These are phyloP conservation scores for Diarsia dahlii DNA, from an alignment of 2,888 invertebrate genomes.

Conservation along the genomic window DNA sequence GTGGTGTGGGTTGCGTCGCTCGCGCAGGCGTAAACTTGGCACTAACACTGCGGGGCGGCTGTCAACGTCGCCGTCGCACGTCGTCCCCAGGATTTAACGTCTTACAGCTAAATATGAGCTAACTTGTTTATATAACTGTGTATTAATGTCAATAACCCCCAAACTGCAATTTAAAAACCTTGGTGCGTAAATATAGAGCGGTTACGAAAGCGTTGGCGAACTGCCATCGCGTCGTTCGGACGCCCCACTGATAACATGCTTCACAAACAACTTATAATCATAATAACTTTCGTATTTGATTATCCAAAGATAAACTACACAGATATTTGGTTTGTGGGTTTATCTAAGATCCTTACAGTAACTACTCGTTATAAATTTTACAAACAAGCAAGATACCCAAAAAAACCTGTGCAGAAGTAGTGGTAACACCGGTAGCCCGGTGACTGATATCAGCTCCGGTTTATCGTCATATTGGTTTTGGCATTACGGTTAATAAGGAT, in stretches of 20 bases:
- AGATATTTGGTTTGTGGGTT: conserved; percentile 10
- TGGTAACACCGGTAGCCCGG: conserved; percentile 1
- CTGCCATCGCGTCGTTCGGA: conserved; percentile 79
- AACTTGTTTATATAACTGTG: conserved; percentile 79
- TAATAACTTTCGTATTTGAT: conserved; percentile 52
- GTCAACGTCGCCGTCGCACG: conserved; percentile 66
- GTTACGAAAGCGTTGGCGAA: conserved; percentile 88
- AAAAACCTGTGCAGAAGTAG: not conserved
- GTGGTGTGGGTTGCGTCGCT: conserved; percentile 70
- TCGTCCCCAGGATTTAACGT: conserved; percentile 74
- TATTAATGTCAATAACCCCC: conserved; percentile 89
- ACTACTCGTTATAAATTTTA: conserved; percentile 9
- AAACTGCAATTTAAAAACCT: conserved; percentile 88
- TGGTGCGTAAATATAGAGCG: conserved; percentile 85
- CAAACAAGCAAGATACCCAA: not conserved
- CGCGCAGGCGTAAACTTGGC: conserved; percentile 85
- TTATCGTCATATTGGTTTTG: not conserved
- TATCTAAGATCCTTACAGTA: conserved; percentile 10
- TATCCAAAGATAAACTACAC: conserved; percentile 37
- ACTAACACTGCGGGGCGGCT: conserved; percentile 75
- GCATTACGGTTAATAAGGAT: not conserved
- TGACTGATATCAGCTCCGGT: not conserved
- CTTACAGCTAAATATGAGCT: conserved; percentile 75
- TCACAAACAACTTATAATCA: conserved; percentile 41
- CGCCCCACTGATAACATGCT: conserved; percentile 65